Base-by-base conservation (phyloP, 1,140 invertebrate genomes). In the Lysiphlebus fabarum region DNA sequence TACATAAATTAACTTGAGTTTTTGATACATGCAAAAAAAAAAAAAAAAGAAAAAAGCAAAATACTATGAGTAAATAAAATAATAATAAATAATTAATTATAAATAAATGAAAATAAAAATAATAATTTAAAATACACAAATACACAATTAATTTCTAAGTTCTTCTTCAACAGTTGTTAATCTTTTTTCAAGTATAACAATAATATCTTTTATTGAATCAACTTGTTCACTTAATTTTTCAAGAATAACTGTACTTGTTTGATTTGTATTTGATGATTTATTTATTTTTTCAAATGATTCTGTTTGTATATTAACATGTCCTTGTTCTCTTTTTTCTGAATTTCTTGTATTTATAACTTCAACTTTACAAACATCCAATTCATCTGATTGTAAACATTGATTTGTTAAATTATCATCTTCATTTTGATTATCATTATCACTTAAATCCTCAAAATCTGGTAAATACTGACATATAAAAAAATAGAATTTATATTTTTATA, bases 371-470 rank as follows among this genome's bases (percentile, higher is more conserved):
- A 4, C 4, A 26, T 1, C 2, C 4, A 26, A 26, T 26, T 26
- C 17, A 2, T 26, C 4, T 26, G 4, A 2, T 26, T 26, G 2
- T 26, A 1, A 0, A 26, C 17, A 26, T 26, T 26, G 17, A 26
- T 26, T 4, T 26, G 17, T 26, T 26, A 26, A 26, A 2, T 2
- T 26, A 2, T 26, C 17, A 26, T 26, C 17, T 1, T 26, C 17
- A 26, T 26, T 26, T 26, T 26, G 17, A 1, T 26, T 4, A 1
- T 26, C 17, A 4, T 26, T 26, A 4, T 26, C 17, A 58, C 55
- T 53, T 47, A 59, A 1, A 55, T 56, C 53, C 34, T 55, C 53
- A 37, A 48, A 58, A 34, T 58, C 56, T 56, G 56, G 54, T 26
- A 56, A 11, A 59, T 40, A 62, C 61, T 62, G 51, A 45, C 45